These are phyloP conservation scores for Onychomys arenicola DNA, from an alignment of 2,797 vertebrate species.

Conservation along the genomic window DNA sequence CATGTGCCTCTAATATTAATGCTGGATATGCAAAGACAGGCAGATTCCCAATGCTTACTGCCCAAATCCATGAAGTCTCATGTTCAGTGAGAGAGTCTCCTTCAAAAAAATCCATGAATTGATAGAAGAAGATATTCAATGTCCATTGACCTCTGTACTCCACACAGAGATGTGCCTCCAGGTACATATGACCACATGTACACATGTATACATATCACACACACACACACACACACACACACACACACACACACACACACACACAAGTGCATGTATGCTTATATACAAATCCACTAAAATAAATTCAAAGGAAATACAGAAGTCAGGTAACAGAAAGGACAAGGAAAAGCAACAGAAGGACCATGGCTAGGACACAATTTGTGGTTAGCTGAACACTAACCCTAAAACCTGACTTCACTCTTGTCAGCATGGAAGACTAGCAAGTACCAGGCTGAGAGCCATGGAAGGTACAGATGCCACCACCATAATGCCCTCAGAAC, in stretches of 20 bases:
- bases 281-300: neutral
- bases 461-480: neutral
- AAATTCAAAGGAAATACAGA: neutral
- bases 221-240: neutral
- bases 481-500: neutral
- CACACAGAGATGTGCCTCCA: neutral
- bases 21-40: neutral
- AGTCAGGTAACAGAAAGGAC: neutral
- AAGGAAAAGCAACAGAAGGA: neutral
- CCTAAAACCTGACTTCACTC: neutral
- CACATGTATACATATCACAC: neutral
- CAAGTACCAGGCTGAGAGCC: neutral
- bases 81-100: neutral
- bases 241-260: neutral
- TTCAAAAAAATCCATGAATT: neutral
- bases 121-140: neutral
- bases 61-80: neutral
- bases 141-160: neutral
- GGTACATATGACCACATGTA: neutral
- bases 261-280: neutral
- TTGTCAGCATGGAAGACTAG: too few species aligned
- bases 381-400: accelerated
- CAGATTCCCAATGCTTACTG: neutral
- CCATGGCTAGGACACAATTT: accelerated
- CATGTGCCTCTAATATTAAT: neutral